Percentiles rank a stretch among this genome's conserved stretches.
These are phyloP conservation scores for Molanna angustata DNA, from an alignment of 2,888 invertebrate species.

Conservation along the genomic window DNA sequence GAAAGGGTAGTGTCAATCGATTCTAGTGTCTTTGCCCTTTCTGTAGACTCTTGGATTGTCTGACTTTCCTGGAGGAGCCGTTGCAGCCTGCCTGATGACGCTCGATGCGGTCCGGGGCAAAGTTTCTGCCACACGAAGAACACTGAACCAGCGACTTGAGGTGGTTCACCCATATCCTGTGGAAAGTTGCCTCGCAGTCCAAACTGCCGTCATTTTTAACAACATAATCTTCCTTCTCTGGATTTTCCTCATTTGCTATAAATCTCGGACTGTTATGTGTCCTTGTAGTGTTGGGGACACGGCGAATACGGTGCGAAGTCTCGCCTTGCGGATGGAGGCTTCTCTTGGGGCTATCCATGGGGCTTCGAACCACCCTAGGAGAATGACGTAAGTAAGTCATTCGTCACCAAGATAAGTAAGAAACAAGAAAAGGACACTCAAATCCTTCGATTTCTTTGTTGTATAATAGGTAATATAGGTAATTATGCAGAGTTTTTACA, in stretches of 20 bases:
- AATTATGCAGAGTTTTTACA: too few relatives aligned
- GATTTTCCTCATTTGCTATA: background rate
- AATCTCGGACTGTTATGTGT: background rate
- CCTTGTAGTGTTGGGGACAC: background rate
- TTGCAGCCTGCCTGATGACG: constrained; percentile 62
- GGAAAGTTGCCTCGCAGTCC: constrained; percentile 26
- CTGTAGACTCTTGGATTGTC: too few relatives aligned
- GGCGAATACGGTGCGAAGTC: background rate
- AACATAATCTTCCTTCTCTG: constrained; percentile 20
- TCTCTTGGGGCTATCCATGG: background rate
- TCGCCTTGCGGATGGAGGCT: background rate
- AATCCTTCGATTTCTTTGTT: too few relatives aligned
- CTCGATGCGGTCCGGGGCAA: constrained; percentile 60
- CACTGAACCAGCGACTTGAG: constrained; percentile 57
- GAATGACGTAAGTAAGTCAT: too few relatives aligned
- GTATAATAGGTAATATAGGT: too few relatives aligned
- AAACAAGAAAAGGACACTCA: too few relatives aligned
- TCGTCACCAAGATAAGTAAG: too few relatives aligned
- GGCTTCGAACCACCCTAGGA: background rate
- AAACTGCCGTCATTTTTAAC: constrained; percentile 19
- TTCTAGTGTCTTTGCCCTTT: too few relatives aligned
- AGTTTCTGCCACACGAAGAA: constrained; percentile 58
- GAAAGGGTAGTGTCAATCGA: too few relatives aligned
- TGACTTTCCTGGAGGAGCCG: constrained; percentile 35
- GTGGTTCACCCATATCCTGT: constrained; percentile 50